Conservation (phyloP, 2,113 vertebrate species). For the Maccullochella peelii region DNA sequence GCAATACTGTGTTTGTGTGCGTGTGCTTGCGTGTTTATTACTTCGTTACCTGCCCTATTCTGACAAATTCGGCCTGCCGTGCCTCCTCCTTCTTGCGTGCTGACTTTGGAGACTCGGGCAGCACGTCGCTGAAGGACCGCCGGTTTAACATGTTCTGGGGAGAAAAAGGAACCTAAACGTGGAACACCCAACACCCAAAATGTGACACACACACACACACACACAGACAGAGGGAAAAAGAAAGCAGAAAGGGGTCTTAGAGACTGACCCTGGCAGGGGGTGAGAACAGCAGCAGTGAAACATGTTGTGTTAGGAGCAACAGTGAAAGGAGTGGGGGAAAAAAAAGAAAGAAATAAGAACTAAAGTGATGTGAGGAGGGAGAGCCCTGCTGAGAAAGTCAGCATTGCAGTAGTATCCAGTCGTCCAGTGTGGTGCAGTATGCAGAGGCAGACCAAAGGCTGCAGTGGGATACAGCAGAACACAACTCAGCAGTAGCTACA, state of each 20-base stretch:
- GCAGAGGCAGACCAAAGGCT: constrained; percentile 61
- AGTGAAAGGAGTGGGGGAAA: not conserved
- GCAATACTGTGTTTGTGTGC: not conserved
- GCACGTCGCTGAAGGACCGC: constrained; percentile 96
- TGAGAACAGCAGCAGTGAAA: constrained; percentile 40
- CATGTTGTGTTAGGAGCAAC: constrained; percentile 31
- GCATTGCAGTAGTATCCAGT: constrained; percentile 75
- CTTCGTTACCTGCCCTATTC: constrained; percentile 92
- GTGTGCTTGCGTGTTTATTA: not conserved
- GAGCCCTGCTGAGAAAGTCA: constrained; percentile 71
- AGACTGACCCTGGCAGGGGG: constrained; percentile 53
- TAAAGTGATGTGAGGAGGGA: constrained; percentile 46
- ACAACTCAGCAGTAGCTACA: constrained; percentile 48
- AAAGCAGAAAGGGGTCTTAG: constrained; percentile 70
- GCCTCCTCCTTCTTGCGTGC: constrained; percentile 98
- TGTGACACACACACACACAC: constrained; percentile 27
- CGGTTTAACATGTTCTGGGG: constrained; percentile 98
- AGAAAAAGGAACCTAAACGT: constrained; percentile 86
- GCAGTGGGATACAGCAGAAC: constrained; percentile 70
- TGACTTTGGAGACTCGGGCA: constrained; percentile 97
- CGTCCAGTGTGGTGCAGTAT: constrained; percentile 63
- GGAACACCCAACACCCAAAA: constrained; percentile 53
- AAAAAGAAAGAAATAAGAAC: constrained; percentile 38
- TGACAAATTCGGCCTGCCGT: constrained; percentile 97
- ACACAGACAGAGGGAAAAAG: constrained; percentile 40